phyloP scores from a whole-genome alignment of 2,797 vertebrate genomes.

The Chromobotia macracanthus region DNA sequence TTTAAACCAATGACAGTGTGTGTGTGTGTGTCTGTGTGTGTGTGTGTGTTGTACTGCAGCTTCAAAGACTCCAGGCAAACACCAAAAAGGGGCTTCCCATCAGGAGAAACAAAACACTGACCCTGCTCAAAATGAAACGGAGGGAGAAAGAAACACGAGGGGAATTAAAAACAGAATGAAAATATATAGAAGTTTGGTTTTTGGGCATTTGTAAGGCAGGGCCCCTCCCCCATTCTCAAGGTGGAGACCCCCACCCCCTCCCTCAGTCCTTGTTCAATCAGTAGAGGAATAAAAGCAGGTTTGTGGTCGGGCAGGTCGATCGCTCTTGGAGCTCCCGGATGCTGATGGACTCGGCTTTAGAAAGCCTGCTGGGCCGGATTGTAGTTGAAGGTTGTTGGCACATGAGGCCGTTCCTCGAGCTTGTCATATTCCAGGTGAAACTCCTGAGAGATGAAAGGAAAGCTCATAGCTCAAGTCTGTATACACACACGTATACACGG shows the following conservation, averaged over 20 bases:
- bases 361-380: slow-evolving; percentile 99
- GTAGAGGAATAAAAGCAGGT: slow-evolving; percentile 64
- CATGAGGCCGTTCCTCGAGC: slow-evolving; percentile 98
- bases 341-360: slow-evolving; percentile 91
- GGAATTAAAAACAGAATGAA: slow-evolving; percentile 86
- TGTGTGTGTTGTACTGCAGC: slow-evolving; percentile 66
- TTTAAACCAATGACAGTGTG: slow-evolving; percentile 68
- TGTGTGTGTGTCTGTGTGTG: no score
- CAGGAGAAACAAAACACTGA: slow-evolving; percentile 92
- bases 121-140: slow-evolving; percentile 91
- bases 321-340: slow-evolving; percentile 72
- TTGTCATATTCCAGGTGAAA: slow-evolving; percentile 99
- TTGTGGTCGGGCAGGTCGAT: slow-evolving; percentile 59
- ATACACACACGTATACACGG: not conserved
- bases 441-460: slow-evolving; percentile 77
- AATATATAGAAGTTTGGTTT: slow-evolving; percentile 71
- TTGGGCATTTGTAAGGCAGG: slow-evolving; percentile 98
- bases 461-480: not conserved
- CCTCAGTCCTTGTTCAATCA: slow-evolving; percentile 59
- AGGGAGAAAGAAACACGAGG: slow-evolving; percentile 69
- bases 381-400: slow-evolving; percentile 99
- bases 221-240: no score
- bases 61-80: slow-evolving; percentile 86
- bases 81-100: slow-evolving; percentile 86
- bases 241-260: no score